Conservation (phyloP, 2,797 vertebrate genomes). For the Phoeniculus purpureus region DNA sequence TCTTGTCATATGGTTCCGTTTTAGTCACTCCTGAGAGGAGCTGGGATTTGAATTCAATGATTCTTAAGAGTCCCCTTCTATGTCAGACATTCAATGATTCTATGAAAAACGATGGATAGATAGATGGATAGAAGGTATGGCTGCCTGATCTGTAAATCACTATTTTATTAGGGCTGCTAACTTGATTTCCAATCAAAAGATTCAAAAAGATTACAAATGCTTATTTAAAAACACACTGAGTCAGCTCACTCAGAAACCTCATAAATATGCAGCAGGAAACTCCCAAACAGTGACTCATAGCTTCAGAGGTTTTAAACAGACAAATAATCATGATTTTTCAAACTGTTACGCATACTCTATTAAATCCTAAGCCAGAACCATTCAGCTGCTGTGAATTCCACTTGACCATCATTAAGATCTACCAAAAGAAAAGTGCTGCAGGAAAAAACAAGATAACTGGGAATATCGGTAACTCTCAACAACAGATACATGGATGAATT, state of each 20-base stretch:
- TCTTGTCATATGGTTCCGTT: not conserved
- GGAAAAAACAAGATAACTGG: not conserved
- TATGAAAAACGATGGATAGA: not conserved
- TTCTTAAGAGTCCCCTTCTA: not conserved
- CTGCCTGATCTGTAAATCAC: not conserved
- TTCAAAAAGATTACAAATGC: constrained; percentile 31
- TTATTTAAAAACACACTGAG: constrained; percentile 52
- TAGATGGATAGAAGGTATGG: no score
- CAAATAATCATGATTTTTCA: constrained; percentile 39
- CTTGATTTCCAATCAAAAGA: not conserved
- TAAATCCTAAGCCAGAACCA: constrained; percentile 25
- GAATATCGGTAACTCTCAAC: not conserved
- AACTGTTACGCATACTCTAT: constrained; percentile 30
- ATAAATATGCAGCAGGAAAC: constrained; percentile 68
- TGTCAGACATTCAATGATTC: not conserved
- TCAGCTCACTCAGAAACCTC: constrained; percentile 38
- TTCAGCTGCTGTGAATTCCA: not conserved
- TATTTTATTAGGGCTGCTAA: not conserved
- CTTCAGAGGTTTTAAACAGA: constrained; percentile 36
- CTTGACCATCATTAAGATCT: not conserved
- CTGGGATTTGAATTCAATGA: not conserved
- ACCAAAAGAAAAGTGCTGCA: not conserved
- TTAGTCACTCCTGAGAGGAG: not conserved
- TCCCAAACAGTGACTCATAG: constrained; percentile 66
- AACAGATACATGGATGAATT: not conserved